Evolutionary conservation across 2,888 invertebrate genomes (phyloP), one percentile per base, ranked within the genome.

Genomic region (Orthosia incerta): DNA sequence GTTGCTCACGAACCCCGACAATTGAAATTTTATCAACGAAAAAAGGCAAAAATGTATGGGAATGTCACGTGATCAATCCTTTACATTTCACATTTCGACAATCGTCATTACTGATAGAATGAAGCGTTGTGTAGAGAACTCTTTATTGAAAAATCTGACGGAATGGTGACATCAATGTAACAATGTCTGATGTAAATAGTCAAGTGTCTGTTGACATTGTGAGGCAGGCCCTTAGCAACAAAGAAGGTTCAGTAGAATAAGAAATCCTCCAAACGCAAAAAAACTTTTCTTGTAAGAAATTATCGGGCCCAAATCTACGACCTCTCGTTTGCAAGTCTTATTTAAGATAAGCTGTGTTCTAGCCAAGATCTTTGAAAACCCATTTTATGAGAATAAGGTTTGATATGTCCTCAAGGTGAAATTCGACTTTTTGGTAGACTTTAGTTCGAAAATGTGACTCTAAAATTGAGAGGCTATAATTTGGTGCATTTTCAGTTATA

Each of bases 311-410:
- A 57, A n/a, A 74, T 76, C 76, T 20, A 65, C 61, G 57, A 46
- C 70, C 50, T 70, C 56, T 76, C 53, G 70, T 81, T 79, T 81
- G 53, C 77, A 79, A 76, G 61, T 79, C 55, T 65, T 71, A 70
- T 76, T 65, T 62, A 50, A 53, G 77, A 65, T 82, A 77, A 80
- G 71, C 78, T 80, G 82, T 67, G 64, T 65, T 59, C 48, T 20
- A 59, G 82, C 68, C 72, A 69, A 77, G 31, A 67, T 68, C 18
- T 55, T 76, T 20, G 56, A 18, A 66, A 68, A 39, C 39, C 56
- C 51, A 53, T 57, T 69, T 60, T 31, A 56, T 57, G 31, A 48
- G 45, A 46, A 59, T 50, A 74, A 64, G 15, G 53, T 55, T 64
- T 26, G 53, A 31, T 16, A n/a, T 16, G 45, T 23, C 18, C 20